phyloP scores from a whole-genome alignment of 2,797 vertebrate genomes.

The Propithecus perrieri region DNA sequence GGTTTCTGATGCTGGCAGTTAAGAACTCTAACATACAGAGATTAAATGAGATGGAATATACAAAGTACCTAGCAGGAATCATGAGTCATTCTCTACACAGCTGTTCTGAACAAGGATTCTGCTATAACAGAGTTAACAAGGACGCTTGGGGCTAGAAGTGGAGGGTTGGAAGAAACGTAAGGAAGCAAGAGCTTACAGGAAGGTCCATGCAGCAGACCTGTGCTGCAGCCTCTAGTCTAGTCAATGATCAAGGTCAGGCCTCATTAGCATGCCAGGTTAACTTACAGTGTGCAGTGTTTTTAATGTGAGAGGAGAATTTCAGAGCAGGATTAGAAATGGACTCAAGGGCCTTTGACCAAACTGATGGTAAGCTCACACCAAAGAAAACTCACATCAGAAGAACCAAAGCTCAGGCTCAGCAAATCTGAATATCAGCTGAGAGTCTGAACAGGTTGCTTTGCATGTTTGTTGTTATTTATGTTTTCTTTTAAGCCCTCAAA shows the following conservation, averaged over 20 bases:
- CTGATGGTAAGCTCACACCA: neutral
- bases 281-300: neutral
- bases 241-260: neutral
- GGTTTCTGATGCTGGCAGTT: neutral
- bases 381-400: neutral
- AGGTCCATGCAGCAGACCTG: neutral
- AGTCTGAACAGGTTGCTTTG: slow-evolving; percentile 50
- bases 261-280: neutral
- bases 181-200: neutral
- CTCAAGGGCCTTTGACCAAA: neutral
- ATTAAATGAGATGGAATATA: neutral
- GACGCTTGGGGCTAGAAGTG: neutral
- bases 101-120: neutral
- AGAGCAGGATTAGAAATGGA: neutral
- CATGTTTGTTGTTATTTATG: slow-evolving; percentile 66
- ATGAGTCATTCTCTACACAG: neutral
- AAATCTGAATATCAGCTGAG: slow-evolving; percentile 6
- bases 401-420: neutral
- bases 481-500: slow-evolving; percentile 64
- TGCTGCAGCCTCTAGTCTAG: neutral
- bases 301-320: neutral
- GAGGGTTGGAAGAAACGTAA: neutral
- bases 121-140: neutral
- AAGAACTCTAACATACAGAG: neutral
- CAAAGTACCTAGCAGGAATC: neutral